Conservation (phyloP, 2,888 invertebrate species). For the Eupithecia centaureata region DNA sequence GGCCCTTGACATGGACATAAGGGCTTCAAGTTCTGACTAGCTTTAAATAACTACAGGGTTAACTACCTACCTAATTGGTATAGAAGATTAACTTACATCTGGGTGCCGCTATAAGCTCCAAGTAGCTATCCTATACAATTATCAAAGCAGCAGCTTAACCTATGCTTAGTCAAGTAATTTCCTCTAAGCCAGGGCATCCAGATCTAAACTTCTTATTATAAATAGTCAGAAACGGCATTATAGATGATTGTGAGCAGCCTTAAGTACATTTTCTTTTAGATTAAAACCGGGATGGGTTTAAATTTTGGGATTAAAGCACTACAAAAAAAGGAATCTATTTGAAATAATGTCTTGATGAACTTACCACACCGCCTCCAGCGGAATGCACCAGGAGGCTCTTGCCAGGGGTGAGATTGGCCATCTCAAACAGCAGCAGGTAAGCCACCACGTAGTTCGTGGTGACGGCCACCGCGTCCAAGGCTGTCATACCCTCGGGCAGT, state of each 20-base stretch:
- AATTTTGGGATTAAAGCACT: no score
- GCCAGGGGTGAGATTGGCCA: slow-evolving; percentile 90
- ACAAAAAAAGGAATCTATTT: no score
- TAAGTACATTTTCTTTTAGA: no score
- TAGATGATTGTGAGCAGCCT: no score
- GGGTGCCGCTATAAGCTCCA: slow-evolving; percentile 2
- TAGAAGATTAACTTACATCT: slow-evolving; percentile 8
- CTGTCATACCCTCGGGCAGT: slow-evolving; percentile 89
- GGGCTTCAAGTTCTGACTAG: slow-evolving; percentile 19
- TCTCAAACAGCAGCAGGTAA: slow-evolving; percentile 92
- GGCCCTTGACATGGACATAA: slow-evolving; percentile 30
- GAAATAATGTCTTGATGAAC: slow-evolving; percentile 59
- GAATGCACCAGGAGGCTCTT: slow-evolving; percentile 93
- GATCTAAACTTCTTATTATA: no score
- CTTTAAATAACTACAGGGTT: slow-evolving; percentile 21
- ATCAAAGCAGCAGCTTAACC: background rate
- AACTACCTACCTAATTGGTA: slow-evolving; percentile 12
- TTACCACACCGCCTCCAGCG: slow-evolving; percentile 94
- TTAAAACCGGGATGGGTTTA: no score
- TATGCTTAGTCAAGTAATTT: background rate
- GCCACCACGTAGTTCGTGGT: slow-evolving; percentile 95
- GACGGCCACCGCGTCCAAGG: slow-evolving; percentile 91
- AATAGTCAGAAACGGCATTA: no score
- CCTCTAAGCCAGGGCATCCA: background rate
- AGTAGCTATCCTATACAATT: no score